A percentile compares a stretch with the other conserved stretches of the same genome.
phyloP scores from a whole-genome alignment of 2,888 invertebrate species.

The Camptogramma bilineatum region DNA sequence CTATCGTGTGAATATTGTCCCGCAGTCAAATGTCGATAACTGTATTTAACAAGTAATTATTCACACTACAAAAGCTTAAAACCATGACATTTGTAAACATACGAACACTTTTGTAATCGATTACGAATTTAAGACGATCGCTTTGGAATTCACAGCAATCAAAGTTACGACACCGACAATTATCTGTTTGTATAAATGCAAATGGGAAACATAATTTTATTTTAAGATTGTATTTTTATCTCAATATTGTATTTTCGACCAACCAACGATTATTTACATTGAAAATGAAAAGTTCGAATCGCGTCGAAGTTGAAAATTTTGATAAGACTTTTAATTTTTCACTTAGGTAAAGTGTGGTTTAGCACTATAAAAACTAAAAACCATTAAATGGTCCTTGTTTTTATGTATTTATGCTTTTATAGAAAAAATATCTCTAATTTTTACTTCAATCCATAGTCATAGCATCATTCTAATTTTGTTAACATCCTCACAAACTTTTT shows the following conservation, averaged over 20 bases:
- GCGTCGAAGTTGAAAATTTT: too few species aligned
- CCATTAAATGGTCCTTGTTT: too few species aligned
- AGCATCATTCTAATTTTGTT: too few species aligned
- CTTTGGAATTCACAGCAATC: conserved; percentile 59
- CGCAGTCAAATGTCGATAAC: conserved; percentile 36
- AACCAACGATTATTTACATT: too few species aligned
- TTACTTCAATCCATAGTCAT: too few species aligned
- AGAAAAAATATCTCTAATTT: too few species aligned
- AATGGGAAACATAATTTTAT: not conserved
- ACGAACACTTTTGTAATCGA: conserved; percentile 64
- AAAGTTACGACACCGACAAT: conserved; percentile 57
- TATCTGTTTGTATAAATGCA: conserved; percentile 47
- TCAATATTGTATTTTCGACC: conserved; percentile 28
- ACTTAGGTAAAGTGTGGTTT: too few species aligned
- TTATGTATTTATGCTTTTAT: too few species aligned
- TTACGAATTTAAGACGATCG: conserved; percentile 61
- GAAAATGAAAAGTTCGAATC: too few species aligned
- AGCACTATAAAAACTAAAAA: too few species aligned
- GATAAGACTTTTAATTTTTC: too few species aligned
- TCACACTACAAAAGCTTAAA: conserved; percentile 60
- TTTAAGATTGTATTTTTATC: not conserved
- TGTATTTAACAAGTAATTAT: conserved; percentile 52
- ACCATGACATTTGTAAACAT: conserved; percentile 73
- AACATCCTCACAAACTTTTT: too few species aligned
- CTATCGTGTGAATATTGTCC: conserved; percentile 28